Evolutionary conservation across 2,888 invertebrate genomes (phyloP), one percentile per base, ranked within the genome.

Genomic region (Aporophyla lueneburgensis): DNA sequence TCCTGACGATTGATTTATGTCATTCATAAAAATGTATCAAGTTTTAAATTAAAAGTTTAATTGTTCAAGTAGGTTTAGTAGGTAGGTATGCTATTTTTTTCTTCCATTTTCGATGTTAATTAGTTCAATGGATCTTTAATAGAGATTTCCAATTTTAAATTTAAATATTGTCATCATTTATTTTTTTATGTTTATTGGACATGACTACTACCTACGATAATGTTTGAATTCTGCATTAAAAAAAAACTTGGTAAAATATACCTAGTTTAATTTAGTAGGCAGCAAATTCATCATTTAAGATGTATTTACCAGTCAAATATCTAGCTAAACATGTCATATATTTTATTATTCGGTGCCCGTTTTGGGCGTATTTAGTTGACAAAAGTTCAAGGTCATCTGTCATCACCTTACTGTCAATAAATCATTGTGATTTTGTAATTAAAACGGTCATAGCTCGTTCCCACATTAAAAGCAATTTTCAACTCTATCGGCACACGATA

Each of bases 301-400:
- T 43, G 49, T 61, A 43, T 71, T 71, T 69, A 16, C 2, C 1
- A 33, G 9, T 27, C 40, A 49, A 63, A 63, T 70, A 71, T 58
- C 7, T 70, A 61, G 46, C 16, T 56, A 4, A 58, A 1, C 12
- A 53, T 27, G 51, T 67, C 43, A 65, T 67, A 69, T 10, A 67
- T 76, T 72, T 76, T 65, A 65, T 61, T 77, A 75, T 58, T 49
- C 33, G 68, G 74, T 58, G 80, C 78, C 82, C 63, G 67, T 71
- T 71, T 61, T 76, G 46, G 62, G 63, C 70, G 49, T 78, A 33
- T 56, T 62, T 53, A 75, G 67, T 78, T 80, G 78, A 77, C 75
- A 81, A 81, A 86, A 83, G 83, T 83, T 87, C 83, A 87, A 81
- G 86, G 87, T 62, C 72, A 78, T 69, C 51, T 77, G 66, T 68